These are phyloP conservation scores for Acromyrmex echinatior DNA, from an alignment of 1,140 invertebrate genomes.

Conservation along the genomic window DNA sequence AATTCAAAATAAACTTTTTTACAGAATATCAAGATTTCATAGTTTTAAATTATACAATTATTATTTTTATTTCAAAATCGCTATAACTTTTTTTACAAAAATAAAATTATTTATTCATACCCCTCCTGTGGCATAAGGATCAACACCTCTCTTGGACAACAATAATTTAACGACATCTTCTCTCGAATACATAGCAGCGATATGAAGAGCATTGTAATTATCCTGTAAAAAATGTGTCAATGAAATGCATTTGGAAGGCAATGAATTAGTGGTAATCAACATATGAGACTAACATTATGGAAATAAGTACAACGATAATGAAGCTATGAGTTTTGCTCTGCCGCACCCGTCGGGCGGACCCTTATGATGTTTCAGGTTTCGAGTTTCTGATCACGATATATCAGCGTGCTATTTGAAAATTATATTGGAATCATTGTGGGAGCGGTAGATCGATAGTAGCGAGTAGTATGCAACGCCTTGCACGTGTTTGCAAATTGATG, in stretches of 20 bases:
- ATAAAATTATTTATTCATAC: constrained; percentile 88
- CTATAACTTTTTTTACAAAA: not conserved
- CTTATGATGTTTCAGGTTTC: constrained; percentile 60
- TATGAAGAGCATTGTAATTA: constrained; percentile 97
- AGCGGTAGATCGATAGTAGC: constrained; percentile 76
- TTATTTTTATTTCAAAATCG: not conserved
- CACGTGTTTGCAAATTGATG: constrained; percentile 19
- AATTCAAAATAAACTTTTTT: not conserved
- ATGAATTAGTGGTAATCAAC: not conserved
- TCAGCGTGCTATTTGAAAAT: constrained; percentile 84
- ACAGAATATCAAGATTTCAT: not conserved
- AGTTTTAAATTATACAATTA: not conserved
- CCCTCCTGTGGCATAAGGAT: constrained; percentile 96
- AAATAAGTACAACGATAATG: constrained; percentile 72
- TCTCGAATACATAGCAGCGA: constrained; percentile 96
- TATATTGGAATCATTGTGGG: constrained; percentile 78
- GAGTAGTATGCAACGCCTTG: constrained; percentile 33
- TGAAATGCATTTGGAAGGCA: not conserved
- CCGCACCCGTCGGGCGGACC: constrained; percentile 76
- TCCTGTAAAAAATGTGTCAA: constrained; percentile 90
- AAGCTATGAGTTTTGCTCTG: constrained; percentile 70
- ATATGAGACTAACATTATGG: not conserved
- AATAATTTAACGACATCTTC: constrained; percentile 98
- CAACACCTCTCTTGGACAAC: constrained; percentile 95
- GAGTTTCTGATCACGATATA: constrained; percentile 79